Base-by-base conservation (phyloP, 2,797 vertebrate species). In the Xiphorhynchus erythropygius region DNA sequence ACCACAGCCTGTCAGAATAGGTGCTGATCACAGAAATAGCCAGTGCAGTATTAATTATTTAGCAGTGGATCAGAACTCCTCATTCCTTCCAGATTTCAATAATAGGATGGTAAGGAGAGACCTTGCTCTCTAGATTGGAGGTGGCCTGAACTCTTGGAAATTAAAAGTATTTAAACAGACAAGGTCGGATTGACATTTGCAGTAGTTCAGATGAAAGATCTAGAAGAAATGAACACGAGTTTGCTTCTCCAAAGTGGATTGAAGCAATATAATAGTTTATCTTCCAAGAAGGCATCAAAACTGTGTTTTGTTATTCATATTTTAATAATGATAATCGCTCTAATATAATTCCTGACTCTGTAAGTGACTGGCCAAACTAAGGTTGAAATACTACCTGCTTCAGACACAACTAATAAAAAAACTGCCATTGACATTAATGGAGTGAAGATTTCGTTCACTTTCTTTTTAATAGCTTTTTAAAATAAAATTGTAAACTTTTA, bases 11-110 rank as follows among this genome's bases (percentile, higher is more conserved):
- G 87, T 78, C 60, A 94, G 60, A 70, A 60, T 6, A 95, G 91
- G 62, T 60, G 60, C 81, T 84, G 60, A 91, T 67, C 73, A 92
- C 75, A 93, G 69, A 93, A 96, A 94, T 91, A 85, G 65, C 41
- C 89, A 50, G 83, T 8, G 25, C 5, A 85, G 14, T 44, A 35
- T 90, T 89, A 96, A 93, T 97, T 93, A 97, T 96, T 97, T 71
- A 96, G 81, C 28, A 84, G 52, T 30, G 33, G 50, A 83, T 65
- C 81, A 41, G 87, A 94, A 95, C 84, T 88, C 73, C 74, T 85
- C 42, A 71, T 91, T 93, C 93, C 60, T 95, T 95, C 13, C 5
- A 23, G 79, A 95, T 46, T 73, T 56, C 84, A 90, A 2, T 82
- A 87, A 92, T 3, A 75, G 67, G 67, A 76, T 79, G 39, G n/a